Evolutionary conservation across 2,797 vertebrate species (phyloP).

Genomic region (Mormyrus proboscirostris): DNA sequence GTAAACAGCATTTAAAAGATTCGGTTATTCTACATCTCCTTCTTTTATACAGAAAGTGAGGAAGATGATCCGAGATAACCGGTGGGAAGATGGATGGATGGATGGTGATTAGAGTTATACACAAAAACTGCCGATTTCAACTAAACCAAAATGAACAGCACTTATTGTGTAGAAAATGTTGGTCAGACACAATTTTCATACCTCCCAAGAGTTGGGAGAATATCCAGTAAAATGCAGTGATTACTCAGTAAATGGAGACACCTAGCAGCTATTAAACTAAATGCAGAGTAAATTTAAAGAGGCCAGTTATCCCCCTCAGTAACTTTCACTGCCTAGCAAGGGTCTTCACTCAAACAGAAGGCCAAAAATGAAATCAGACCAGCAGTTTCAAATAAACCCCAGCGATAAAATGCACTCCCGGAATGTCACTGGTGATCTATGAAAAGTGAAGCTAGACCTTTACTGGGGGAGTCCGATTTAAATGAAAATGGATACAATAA

Average conservation of each 20-base stretch:
- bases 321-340: not conserved
- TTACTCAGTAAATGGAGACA: not conserved
- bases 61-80: not conserved
- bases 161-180: not conserved
- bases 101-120: not conserved
- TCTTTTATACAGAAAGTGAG: not conserved
- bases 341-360: not conserved
- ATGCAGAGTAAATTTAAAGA: not conserved
- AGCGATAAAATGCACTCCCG: not conserved
- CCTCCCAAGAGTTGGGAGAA: not conserved
- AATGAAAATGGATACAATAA: not conserved
- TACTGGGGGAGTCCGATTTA: not conserved
- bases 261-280: not conserved
- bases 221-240: not conserved
- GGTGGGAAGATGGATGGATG: not conserved
- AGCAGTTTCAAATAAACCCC: not conserved
- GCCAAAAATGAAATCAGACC: not conserved
- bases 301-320: not conserved
- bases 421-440: not conserved
- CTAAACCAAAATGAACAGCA: not conserved
- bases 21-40: not conserved
- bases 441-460: not conserved
- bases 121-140: not conserved
- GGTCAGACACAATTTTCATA: not conserved
- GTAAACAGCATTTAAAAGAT: not conserved